A percentile compares a stretch with the other conserved stretches of the same genome.
Evolutionary conservation across 37 sponge, comb jelly and placozoan genomes (phyloP).

Genomic region (Crambe crambe): DNA sequence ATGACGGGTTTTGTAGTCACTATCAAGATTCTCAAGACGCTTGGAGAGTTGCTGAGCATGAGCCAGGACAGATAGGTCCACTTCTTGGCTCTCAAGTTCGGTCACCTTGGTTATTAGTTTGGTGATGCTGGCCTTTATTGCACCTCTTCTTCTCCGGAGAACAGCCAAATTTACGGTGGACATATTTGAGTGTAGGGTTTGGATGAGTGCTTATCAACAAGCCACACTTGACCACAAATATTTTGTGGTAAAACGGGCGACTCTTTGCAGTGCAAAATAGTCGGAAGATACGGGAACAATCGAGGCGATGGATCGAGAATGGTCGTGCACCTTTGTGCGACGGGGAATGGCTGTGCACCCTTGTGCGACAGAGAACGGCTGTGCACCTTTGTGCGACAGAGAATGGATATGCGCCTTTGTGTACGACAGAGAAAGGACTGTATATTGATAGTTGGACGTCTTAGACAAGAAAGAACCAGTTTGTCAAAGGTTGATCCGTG

Average conservation of each 20-base stretch:
- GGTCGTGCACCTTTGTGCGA: slow-evolving; percentile 10
- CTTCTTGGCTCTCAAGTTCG: slow-evolving; percentile 3
- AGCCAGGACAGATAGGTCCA: neutral
- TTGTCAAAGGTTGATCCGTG: slow-evolving; percentile 10
- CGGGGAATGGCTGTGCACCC: neutral
- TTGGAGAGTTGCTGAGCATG: slow-evolving; percentile 13
- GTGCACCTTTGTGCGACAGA: too few relatives aligned
- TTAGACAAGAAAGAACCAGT: slow-evolving; percentile 12
- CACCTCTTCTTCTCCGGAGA: slow-evolving; percentile 35
- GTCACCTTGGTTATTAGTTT: neutral
- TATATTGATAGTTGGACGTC: neutral
- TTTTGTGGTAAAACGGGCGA: slow-evolving; percentile 4
- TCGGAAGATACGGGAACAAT: neutral
- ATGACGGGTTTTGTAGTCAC: slow-evolving; percentile 19
- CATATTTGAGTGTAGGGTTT: neutral
- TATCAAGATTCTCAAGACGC: slow-evolving; percentile 20
- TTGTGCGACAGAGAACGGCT: too few relatives aligned
- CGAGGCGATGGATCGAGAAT: neutral
- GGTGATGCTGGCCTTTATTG: slow-evolving; percentile 16
- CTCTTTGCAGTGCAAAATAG: neutral
- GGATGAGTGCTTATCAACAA: neutral
- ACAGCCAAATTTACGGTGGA: neutral
- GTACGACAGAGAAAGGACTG: neutral
- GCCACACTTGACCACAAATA: slow-evolving; percentile 11
- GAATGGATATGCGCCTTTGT: slow-evolving; percentile 20